Evolutionary conservation across 2,113 vertebrate genomes (phyloP).

Genomic region (Catagonus wagneri): DNA sequence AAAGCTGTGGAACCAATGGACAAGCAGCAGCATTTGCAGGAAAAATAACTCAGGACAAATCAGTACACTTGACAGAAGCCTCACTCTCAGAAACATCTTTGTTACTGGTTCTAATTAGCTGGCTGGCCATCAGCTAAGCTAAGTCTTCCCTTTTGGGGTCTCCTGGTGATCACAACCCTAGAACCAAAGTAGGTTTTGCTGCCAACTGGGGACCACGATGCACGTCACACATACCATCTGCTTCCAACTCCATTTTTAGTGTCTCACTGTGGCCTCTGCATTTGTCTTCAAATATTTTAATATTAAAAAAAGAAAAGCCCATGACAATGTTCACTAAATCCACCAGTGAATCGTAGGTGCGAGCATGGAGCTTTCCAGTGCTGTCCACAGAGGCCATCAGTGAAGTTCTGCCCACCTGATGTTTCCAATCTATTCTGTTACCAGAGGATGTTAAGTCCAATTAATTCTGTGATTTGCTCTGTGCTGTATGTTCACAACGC

Average conservation of each 20-base stretch:
- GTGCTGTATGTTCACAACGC: conserved; percentile 1
- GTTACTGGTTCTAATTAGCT: not conserved
- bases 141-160: not conserved
- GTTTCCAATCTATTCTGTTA: not conserved
- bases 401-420: not conserved
- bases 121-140: not conserved
- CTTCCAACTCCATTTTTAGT: not conserved
- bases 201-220: not conserved
- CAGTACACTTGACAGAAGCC: not conserved
- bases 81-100: not conserved
- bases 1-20: not conserved
- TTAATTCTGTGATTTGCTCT: conserved; percentile 48
- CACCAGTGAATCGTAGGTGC: not conserved
- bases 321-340: not conserved
- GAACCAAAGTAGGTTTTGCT: not conserved
- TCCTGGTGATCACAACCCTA: not conserved
- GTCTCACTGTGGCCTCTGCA: conserved; percentile 3
- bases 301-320: not conserved
- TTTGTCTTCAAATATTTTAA: conserved; percentile 35
- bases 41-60: conserved; percentile 86
- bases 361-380: not conserved
- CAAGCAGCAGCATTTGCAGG: not conserved
- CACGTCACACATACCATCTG: not conserved
- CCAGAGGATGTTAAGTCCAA: not conserved
- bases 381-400: not conserved